phyloP scores from a whole-genome alignment of 1,140 invertebrate species.

The Formica exsecta region DNA sequence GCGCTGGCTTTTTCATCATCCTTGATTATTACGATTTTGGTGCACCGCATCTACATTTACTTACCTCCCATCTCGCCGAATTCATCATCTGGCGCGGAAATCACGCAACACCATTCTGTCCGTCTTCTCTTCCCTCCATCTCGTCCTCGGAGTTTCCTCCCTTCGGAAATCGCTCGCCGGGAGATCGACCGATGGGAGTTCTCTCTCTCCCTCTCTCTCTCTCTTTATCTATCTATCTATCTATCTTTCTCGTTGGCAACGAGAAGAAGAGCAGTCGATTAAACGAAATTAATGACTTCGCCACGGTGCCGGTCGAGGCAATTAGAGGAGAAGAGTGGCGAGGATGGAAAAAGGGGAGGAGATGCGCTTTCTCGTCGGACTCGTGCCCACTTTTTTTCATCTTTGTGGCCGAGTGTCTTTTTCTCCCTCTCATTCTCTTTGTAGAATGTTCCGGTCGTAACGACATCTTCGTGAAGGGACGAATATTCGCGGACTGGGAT shows the following conservation, averaged over 20 bases:
- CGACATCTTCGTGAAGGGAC: constrained; percentile 12
- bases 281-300: constrained; percentile 69
- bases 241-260: not conserved
- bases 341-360: not conserved
- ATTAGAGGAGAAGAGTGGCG: constrained; percentile 41
- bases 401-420: not conserved
- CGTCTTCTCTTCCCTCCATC: not conserved
- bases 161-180: constrained; percentile 16
- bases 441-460: constrained; percentile 16
- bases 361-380: not conserved
- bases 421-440: not conserved
- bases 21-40: constrained; percentile 35
- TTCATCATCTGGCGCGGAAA: constrained; percentile 33
- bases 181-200: not conserved
- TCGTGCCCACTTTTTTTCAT: constrained; percentile 36
- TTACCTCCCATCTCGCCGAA: constrained; percentile 7
- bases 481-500: constrained; percentile 15
- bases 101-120: constrained; percentile 42
- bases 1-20: constrained; percentile 43
- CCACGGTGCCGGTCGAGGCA: constrained; percentile 39
- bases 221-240: too few species aligned
- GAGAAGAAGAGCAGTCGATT: constrained; percentile 59
- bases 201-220: too few species aligned
- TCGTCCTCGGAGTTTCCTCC: not conserved
- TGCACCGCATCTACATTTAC: not conserved